Evolutionary conservation across 2,113 vertebrate species (phyloP), one percentile per base, ranked within the genome.

Genomic region (Hypomesus transpacificus): DNA sequence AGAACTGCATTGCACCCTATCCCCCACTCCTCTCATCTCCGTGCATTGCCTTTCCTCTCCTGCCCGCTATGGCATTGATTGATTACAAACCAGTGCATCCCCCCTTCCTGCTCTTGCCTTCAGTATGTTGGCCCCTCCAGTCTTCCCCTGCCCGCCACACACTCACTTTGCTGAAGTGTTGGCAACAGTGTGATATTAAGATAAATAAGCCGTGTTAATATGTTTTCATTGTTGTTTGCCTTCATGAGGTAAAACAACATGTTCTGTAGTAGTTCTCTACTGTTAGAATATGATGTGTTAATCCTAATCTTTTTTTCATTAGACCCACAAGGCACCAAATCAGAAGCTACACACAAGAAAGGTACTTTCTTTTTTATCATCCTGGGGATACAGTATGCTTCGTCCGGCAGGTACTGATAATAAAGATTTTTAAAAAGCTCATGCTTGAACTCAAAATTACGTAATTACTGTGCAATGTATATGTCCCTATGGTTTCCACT

Each of bases 291-390:
- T 90, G 81, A 85, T 91, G 90, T 92, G 90, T 91, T 93, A 93
- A 93, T 93, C 89, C 86, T 92, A 78, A 91, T 92, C 90, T 91
- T 91, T 90, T 91, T 90, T 93, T 90, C 87, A 91, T 93, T 91
- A 93, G 92, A 92, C 90, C 90, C 92, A 90, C 91, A 93, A 89
- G 91, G 91, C 90, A 86, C 91, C 91, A 93, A 92, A 93, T 88
- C 89, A 89, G 92, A 93, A 86, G 91, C 90, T 89, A 90, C 91
- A 90, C 91, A 91, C 91, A 93, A 93, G 89, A 92, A 92, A 93
- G 92, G 92, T 93, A 93, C 91, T 91, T 90, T 78, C 83, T 88
- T 85, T 89, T 89, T 63, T 85, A 82, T 80, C 77, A 77, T 86
- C 80, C 71, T 75, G 76, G 83, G 63, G 31, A 31, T 61, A 61